These are phyloP conservation scores for Dromococcyx pavoninus DNA, from an alignment of 2,797 vertebrate genomes.

Conservation along the genomic window DNA sequence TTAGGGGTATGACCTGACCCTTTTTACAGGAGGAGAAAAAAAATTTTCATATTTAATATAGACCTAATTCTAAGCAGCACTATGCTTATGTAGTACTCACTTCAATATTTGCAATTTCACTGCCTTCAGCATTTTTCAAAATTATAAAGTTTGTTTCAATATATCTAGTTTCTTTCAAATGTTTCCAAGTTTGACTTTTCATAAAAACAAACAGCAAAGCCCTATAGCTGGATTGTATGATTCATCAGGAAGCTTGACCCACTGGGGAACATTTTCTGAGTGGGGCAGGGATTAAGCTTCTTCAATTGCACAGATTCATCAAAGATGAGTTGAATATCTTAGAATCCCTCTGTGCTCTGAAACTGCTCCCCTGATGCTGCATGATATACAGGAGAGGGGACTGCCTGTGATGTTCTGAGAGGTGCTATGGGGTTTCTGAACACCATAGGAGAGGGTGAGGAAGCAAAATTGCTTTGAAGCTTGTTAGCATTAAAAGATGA, in stretches of 20 bases:
- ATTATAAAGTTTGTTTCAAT: background rate
- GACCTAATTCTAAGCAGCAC: background rate
- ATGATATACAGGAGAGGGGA: background rate
- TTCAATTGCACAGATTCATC: constrained; percentile 47
- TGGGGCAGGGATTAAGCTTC: constrained; percentile 42
- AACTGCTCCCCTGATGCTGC: constrained; percentile 43
- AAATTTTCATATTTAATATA: background rate
- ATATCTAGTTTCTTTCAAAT: background rate
- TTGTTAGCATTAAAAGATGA: constrained; percentile 54
- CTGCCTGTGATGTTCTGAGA: constrained; percentile 6
- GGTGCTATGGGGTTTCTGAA: constrained; percentile 22
- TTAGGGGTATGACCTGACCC: background rate
- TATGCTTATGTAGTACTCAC: background rate
- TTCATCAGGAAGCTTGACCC: constrained; percentile 35
- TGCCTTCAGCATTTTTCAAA: background rate
- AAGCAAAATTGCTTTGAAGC: constrained; percentile 54
- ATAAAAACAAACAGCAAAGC: background rate
- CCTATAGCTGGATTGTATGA: background rate
- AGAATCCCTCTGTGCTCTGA: constrained; percentile 33
- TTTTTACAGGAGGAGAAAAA: background rate
- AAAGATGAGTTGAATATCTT: constrained; percentile 12
- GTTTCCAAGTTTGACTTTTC: background rate
- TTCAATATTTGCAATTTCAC: background rate
- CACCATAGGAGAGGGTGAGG: background rate
- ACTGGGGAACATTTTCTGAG: constrained; percentile 26